A percentile compares a stretch with the other conserved stretches of the same genome.
Conservation (phyloP, 2,888 invertebrate species). For the Mayetiola destructor region DNA sequence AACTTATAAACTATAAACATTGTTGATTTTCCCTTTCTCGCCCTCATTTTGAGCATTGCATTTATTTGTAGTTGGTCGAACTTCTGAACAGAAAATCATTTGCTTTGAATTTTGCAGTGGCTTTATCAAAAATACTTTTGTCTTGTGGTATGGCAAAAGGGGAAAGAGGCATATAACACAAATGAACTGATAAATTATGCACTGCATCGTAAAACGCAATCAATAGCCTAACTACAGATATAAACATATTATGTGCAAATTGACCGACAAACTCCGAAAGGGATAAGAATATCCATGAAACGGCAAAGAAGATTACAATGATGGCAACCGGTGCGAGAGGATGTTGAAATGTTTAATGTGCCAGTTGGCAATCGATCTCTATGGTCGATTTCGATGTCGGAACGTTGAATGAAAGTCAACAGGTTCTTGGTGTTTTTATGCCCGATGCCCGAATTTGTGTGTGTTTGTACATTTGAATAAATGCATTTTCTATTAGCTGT, state of each 20-base stretch:
- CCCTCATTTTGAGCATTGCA: neutral
- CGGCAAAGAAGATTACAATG: neutral
- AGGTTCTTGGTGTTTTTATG: neutral
- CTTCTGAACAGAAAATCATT: no score
- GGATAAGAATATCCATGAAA: neutral
- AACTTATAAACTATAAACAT: slow-evolving; percentile 9
- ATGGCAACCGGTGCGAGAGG: neutral
- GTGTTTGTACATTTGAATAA: slow-evolving; percentile 11
- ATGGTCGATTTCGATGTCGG: neutral
- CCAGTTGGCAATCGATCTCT: slow-evolving; percentile 8
- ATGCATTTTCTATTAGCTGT: slow-evolving; percentile 4
- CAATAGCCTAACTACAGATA: slow-evolving; percentile 1
- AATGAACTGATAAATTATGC: slow-evolving; percentile 6
- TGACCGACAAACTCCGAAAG: slow-evolving; percentile 3
- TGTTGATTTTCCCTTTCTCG: neutral
- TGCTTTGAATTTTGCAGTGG: neutral
- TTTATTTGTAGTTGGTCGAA: slow-evolving; percentile 3
- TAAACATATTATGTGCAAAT: slow-evolving; percentile 4
- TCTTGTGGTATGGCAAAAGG: neutral
- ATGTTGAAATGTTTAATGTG: slow-evolving; percentile 4
- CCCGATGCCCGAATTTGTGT: no score
- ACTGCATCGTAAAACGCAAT: slow-evolving; percentile 10
- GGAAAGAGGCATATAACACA: no score
- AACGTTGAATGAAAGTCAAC: no score
- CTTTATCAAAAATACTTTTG: neutral